Percentiles rank a stretch among this genome's conserved stretches.
Evolutionary conservation across 2,797 vertebrate species (phyloP).

Genomic region (Telmatherina bonti): DNA sequence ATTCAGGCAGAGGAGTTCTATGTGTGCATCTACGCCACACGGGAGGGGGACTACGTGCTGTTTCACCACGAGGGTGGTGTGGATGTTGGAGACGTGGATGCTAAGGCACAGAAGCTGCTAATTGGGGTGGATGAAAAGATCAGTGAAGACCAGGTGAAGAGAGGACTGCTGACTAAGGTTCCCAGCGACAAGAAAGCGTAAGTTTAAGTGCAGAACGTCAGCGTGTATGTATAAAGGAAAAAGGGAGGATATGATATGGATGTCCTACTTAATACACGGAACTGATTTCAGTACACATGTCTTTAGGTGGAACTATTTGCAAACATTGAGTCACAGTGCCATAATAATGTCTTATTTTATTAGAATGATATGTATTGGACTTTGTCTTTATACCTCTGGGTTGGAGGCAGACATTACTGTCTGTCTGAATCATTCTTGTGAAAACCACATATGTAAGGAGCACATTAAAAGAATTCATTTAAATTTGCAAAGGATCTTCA

Average conservation of each 20-base stretch:
- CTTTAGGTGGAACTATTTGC: neutral
- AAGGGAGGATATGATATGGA: neutral
- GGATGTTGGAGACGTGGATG: slow-evolving; percentile 95
- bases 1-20: slow-evolving; percentile 96
- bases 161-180: slow-evolving; percentile 85
- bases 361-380: neutral
- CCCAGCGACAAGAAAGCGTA: slow-evolving; percentile 88
- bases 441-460: neutral
- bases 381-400: neutral
- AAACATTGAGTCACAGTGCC: neutral
- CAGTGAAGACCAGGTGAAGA: slow-evolving; percentile 83
- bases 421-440: neutral
- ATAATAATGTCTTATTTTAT: neutral
- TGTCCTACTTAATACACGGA: neutral
- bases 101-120: slow-evolving; percentile 92
- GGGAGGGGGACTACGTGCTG: slow-evolving; percentile 92
- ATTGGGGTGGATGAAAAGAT: slow-evolving; percentile 91
- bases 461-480: too few species aligned
- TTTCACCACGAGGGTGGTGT: slow-evolving; percentile 96
- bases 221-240: neutral
- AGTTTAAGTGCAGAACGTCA: slow-evolving; percentile 56
- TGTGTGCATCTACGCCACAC: slow-evolving; percentile 91
- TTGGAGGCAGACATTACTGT: neutral
- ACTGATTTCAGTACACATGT: neutral
- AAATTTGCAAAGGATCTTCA: too few species aligned